Evolutionary conservation across 1,140 invertebrate species (phyloP), one percentile per base, ranked within the genome.

Genomic region (Formica exsecta): DNA sequence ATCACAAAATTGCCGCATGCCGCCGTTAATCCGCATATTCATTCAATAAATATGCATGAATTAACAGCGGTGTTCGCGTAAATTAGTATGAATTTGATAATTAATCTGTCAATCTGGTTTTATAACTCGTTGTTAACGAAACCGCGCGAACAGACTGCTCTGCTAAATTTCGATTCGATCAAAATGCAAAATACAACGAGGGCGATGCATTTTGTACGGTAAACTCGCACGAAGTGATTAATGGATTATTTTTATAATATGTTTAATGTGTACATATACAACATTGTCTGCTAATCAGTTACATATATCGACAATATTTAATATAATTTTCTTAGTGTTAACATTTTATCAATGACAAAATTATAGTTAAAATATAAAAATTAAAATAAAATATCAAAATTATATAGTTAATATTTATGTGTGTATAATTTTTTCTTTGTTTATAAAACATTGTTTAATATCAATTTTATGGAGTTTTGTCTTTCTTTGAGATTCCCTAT

Each of bases 31-130:
- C 29, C 41, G 19, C 19, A 77, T 11, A 22, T 87, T 51, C n/a
- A 85, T 25, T 71, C 75, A 29, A 76, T 57, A 81, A 85, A 88
- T 65, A 57, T 22, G 19, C 13, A 64, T 65, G 22, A 86, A 89
- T 89, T 59, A 86, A 89, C 80, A 51, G 36, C 29, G 32, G 25
- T 48, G 29, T 74, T 41, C 81, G 41, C 57, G 13, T 13, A 13
- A n/a, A 38, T 64, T 80, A 75, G 75, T 88, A 65, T 70, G 74
- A 81, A 74, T 85, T 86, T 70, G 25, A 76, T 88, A 88, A 87
- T 83, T 86, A 86, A 89, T 65, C 36, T 41, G 29, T 74, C 76
- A 76, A 74, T 85, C 48, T 11, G 13, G 44, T 65, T 86, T 80
- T 73, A 74, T 74, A 74, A 83, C 54, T 51, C 38, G n/a, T 61